Conservation (phyloP, 1,140 invertebrate species). For the Melitaea cinxia region DNA sequence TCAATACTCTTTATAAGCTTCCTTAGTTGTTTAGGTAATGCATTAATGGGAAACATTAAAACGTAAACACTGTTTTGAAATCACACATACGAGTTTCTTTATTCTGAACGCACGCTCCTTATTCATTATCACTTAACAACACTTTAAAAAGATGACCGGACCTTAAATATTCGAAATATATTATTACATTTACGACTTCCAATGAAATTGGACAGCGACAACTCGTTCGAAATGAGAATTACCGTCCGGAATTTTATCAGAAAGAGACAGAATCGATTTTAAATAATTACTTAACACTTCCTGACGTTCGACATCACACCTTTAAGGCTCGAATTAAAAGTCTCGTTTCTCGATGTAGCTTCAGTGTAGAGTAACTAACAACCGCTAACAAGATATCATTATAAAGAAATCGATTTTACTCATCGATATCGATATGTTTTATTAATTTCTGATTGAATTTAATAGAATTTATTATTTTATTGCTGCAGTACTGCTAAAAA, state of each 20-base stretch:
- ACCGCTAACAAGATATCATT: slow-evolving; percentile 73
- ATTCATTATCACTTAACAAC: slow-evolving; percentile 17
- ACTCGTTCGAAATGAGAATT: slow-evolving; percentile 44
- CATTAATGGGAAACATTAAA: neutral
- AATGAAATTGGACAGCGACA: slow-evolving; percentile 31
- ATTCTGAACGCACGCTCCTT: neutral
- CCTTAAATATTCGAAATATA: slow-evolving; percentile 17
- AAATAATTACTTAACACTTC: slow-evolving; percentile 75
- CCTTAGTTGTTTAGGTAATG: too few species aligned
- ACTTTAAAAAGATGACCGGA: neutral
- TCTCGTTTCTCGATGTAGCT: slow-evolving; percentile 56
- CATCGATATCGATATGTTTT: slow-evolving; percentile 11
- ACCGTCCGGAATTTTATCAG: slow-evolving; percentile 47
- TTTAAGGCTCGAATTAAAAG: slow-evolving; percentile 71
- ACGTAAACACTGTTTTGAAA: neutral
- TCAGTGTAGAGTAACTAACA: slow-evolving; percentile 60
- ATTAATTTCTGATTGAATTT: too few species aligned
- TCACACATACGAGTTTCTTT: neutral
- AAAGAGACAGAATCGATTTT: slow-evolving; percentile 55
- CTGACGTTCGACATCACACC: slow-evolving; percentile 72
- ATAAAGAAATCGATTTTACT: slow-evolving; percentile 64
- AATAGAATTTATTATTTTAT: too few species aligned
- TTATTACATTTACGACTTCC: slow-evolving; percentile 24
- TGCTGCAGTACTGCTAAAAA: too few species aligned
- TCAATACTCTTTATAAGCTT: too few species aligned